Conservation (phyloP, 2,113 vertebrate genomes). For the Hippocampus zosterae region DNA sequence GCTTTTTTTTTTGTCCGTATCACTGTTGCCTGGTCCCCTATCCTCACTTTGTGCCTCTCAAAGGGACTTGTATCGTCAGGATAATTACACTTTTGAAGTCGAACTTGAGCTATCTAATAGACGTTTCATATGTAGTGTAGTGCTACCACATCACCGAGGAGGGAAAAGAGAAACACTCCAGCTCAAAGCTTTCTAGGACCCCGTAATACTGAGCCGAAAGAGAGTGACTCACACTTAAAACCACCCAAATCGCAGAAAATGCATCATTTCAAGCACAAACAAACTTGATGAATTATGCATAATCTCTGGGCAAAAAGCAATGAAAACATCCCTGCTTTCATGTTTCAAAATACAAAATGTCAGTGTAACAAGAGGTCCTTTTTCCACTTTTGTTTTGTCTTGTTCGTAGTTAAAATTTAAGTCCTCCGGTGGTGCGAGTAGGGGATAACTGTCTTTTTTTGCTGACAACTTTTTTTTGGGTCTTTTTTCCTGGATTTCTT, state of each 20-base stretch:
- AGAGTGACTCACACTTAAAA: conserved; percentile 81
- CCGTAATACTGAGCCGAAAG: conserved; percentile 51
- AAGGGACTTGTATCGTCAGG: conserved; percentile 45
- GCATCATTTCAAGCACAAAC: conserved; percentile 96
- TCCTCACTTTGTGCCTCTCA: conserved; percentile 46
- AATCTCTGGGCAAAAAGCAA: conserved; percentile 85
- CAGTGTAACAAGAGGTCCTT: conserved; percentile 98
- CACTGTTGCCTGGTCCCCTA: conserved; percentile 47
- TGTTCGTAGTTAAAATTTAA: conserved; percentile 85
- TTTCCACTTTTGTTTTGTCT: conserved; percentile 69
- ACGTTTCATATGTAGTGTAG: conserved; percentile 59
- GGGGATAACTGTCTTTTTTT: conserved; percentile 84
- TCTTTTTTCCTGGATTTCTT: conserved; percentile 61
- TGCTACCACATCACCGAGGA: conserved; percentile 48
- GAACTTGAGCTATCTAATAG: conserved; percentile 54
- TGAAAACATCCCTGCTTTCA: conserved; percentile 99
- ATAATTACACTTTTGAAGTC: conserved; percentile 56
- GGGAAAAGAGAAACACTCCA: conserved; percentile 18
- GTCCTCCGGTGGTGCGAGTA: conserved; percentile 94
- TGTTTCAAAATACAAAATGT: conserved; percentile 99
- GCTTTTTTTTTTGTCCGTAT: conserved; percentile 41
- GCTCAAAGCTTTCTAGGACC: conserved; percentile 49
- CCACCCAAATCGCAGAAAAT: conserved; percentile 73
- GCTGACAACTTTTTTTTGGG: conserved; percentile 21
- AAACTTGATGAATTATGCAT: conserved; percentile 94